Evolutionary conservation across 2,113 vertebrate genomes (phyloP).

Genomic region (Sinocyclocheilus rhinocerous): DNA sequence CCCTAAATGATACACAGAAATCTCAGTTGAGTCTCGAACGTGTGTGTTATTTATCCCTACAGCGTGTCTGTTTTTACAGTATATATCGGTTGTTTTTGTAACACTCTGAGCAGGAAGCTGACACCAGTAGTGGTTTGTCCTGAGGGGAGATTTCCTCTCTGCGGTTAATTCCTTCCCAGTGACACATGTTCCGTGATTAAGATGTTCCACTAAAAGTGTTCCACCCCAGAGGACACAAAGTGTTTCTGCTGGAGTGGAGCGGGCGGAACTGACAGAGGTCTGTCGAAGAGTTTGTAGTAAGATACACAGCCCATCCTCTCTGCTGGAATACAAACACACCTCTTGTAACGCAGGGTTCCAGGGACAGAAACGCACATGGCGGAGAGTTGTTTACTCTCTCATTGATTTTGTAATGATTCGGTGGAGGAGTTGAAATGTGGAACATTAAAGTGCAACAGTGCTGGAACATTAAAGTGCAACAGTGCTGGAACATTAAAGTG

Average conservation of each 20-base stretch:
- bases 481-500: slow-evolving; percentile 15
- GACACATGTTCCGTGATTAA: slow-evolving; percentile 54
- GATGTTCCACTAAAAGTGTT: slow-evolving; percentile 45
- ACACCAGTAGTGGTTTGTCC: slow-evolving; percentile 59
- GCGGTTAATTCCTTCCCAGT: slow-evolving; percentile 62
- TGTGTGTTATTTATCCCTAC: slow-evolving; percentile 68
- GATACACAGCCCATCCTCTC: background rate
- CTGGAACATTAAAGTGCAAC: background rate
- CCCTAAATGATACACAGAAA: slow-evolving; percentile 66
- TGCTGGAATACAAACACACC: background rate
- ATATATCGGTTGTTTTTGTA: slow-evolving; percentile 59
- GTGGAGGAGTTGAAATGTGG: slow-evolving; percentile 16
- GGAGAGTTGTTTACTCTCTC: background rate
- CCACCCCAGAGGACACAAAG: slow-evolving; percentile 32
- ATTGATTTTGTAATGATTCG: slow-evolving; percentile 30
- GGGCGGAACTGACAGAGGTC: slow-evolving; percentile 6
- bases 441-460: slow-evolving; percentile 12
- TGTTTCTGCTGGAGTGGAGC: slow-evolving; percentile 32
- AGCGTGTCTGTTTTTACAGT: slow-evolving; percentile 40
- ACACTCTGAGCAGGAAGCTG: slow-evolving; percentile 48
- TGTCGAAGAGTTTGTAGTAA: background rate
- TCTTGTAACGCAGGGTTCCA: background rate
- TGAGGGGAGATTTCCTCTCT: slow-evolving; percentile 56
- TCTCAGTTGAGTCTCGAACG: slow-evolving; percentile 52
- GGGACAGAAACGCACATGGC: background rate